Evolutionary conservation across 2,888 invertebrate genomes (phyloP).

Genomic region (Drosophila mimetica): DNA sequence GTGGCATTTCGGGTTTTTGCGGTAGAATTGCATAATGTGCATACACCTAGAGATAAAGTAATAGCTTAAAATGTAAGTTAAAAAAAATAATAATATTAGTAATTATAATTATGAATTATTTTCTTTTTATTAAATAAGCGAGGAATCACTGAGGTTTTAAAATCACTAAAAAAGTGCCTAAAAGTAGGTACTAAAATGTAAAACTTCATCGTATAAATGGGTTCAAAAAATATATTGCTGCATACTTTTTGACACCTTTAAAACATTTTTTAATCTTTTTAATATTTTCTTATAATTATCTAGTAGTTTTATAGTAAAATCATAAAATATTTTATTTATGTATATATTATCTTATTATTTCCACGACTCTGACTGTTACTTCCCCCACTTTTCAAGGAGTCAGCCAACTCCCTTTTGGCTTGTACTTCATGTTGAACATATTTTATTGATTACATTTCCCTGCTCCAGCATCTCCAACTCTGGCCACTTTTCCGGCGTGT

Average conservation of each 20-base stretch:
- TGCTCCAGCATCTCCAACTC: conserved; percentile 20
- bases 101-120: too few species aligned
- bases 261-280: too few species aligned
- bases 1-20: conserved; percentile 1
- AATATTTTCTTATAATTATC: too few species aligned
- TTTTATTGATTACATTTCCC: conserved; percentile 75
- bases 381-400: neutral
- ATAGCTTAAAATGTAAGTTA: conserved; percentile 21
- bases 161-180: too few species aligned
- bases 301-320: neutral
- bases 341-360: neutral
- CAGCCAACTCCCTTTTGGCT: conserved; percentile 24
- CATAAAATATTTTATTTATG: neutral
- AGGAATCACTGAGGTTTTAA: neutral
- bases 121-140: too few species aligned
- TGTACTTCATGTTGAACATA: conserved; percentile 66
- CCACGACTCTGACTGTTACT: neutral
- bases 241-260: too few species aligned
- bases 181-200: too few species aligned
- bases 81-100: too few species aligned
- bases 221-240: too few species aligned
- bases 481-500: conserved; percentile 52
- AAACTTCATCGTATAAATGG: too few species aligned
- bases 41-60: conserved; percentile 16
- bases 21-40: conserved; percentile 38